Evolutionary conservation across 2,888 invertebrate genomes (phyloP).

Genomic region (Drosophila flavopinicola): DNA sequence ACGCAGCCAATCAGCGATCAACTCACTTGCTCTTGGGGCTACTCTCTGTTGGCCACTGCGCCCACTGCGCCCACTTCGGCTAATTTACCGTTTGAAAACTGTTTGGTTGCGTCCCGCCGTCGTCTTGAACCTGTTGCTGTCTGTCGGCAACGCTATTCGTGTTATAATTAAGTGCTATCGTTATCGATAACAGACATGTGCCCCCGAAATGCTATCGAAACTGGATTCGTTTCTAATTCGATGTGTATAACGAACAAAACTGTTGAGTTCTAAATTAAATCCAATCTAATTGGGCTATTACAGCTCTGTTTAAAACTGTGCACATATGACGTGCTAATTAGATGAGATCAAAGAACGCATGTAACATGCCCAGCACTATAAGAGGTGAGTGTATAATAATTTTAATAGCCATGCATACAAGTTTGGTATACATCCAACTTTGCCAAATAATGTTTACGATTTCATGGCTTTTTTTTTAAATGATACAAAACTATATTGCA

Average conservation of each 20-base stretch:
- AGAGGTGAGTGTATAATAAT: constrained; percentile 79
- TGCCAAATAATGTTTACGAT: constrained; percentile 2
- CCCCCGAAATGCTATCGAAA: constrained; percentile 17
- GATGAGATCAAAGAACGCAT: constrained; percentile 58
- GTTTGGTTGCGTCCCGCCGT: constrained; percentile 30
- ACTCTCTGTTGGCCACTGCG: constrained; percentile 15
- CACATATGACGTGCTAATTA: constrained; percentile 33
- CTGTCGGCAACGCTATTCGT: neutral
- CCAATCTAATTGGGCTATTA: neutral
- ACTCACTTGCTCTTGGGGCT: constrained; percentile 35
- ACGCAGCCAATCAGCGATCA: constrained; percentile 25
- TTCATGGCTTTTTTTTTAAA: constrained; percentile 7
- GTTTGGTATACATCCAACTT: neutral
- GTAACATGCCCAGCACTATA: constrained; percentile 83
- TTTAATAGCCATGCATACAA: neutral
- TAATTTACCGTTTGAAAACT: constrained; percentile 68
- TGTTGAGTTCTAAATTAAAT: neutral
- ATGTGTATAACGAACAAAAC: neutral
- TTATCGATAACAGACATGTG: constrained; percentile 41
- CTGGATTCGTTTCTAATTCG: constrained; percentile 1
- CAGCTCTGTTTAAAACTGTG: neutral
- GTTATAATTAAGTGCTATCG: constrained; percentile 46
- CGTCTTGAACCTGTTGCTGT: constrained; percentile 17
- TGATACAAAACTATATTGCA: constrained; percentile 17
- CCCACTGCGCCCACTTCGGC: constrained; percentile 29